A percentile compares a stretch with the other conserved stretches of the same genome.
These are phyloP conservation scores for Lindbergichthys nudifrons DNA, from an alignment of 2,797 vertebrate genomes.

Conservation along the genomic window DNA sequence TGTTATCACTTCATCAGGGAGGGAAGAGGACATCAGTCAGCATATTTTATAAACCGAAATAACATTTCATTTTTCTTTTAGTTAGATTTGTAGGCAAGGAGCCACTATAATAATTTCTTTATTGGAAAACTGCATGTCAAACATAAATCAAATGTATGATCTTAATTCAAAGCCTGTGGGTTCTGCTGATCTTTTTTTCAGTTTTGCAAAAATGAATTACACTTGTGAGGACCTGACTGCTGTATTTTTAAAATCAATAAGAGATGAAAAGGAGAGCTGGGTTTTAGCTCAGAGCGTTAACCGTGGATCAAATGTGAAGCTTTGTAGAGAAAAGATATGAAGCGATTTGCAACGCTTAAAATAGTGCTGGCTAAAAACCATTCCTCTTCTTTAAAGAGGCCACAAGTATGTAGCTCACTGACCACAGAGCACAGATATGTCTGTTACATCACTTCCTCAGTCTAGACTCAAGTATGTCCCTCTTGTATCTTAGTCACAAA, in stretches of 20 bases:
- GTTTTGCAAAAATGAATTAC: constrained; percentile 43
- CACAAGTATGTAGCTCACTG: constrained; percentile 53
- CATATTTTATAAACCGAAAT: constrained; percentile 14
- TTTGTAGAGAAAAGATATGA: neutral
- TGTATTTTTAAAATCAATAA: constrained; percentile 1
- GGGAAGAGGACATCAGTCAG: constrained; percentile 13
- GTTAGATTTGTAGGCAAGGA: neutral
- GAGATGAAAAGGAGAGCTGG: constrained; percentile 9
- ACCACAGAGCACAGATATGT: constrained; percentile 56
- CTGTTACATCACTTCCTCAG: constrained; percentile 70
- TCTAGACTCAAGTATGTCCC: constrained; percentile 81
- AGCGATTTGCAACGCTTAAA: constrained; percentile 30
- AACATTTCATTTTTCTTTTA: constrained; percentile 21
- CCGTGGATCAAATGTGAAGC: constrained; percentile 2
- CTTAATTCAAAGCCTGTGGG: constrained; percentile 14
- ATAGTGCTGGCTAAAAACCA: constrained; percentile 33
- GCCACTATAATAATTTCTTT: constrained; percentile 24
- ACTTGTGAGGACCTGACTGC: constrained; percentile 6
- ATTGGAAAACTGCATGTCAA: constrained; percentile 18
- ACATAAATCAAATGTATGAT: constrained; percentile 28
- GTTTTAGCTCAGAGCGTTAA: neutral
- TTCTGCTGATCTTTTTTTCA: constrained; percentile 26
- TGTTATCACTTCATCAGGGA: constrained; percentile 47
- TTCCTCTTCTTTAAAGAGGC: constrained; percentile 34
- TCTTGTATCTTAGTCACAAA: constrained; percentile 69